Evolutionary conservation across 2,113 vertebrate genomes (phyloP), one percentile per base, ranked within the genome.

Genomic region (Aldabrachelys gigantea): DNA sequence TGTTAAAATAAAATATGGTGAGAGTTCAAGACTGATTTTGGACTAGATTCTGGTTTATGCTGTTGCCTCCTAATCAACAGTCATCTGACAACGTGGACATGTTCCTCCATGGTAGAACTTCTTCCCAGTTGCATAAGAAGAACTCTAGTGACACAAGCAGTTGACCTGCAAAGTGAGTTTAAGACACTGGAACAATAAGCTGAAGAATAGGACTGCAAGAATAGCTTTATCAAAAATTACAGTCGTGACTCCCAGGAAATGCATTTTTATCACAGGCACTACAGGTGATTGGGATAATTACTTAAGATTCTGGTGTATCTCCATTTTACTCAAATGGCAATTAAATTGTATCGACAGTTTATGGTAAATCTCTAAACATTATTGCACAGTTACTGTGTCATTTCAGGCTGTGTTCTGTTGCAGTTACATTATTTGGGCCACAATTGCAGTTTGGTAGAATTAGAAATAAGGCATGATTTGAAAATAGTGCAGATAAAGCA

Each of bases 281-380:
- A 81, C 44, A 53, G 72, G 69, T 72, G 35, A 72, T 22, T n/a
- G 16, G 35, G 65, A 72, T n/a, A 72, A 72, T 95, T 97, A 93
- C 94, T 95, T 80, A 93, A 87, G 90, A 92, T 72, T 72, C n/a
- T 72, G 65, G 31, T 54, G 35, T n/a, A 89, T 89, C 85, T 85
- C 65, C 95, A 90, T 93, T 90, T 94, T 93, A 95, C n/a, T 89
- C 57, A 96, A 94, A 92, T 92, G 86, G 90, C 85, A 93, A 92
- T 86, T 25, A 53, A 92, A 96, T 94, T 91, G 87, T 92, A 91
- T 91, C 95, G 92, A 82, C 87, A 59, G 93, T 95, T 87, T 94
- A 95, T 95, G 95, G 95, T 96, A 95, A 95, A 96, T 96, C 96
- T 96, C 94, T 96, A 93, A 95, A 96, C 94, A 95, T 95, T 96